Conservation (phyloP, 2,888 invertebrate species). For the Fissipunctia ypsillon region DNA sequence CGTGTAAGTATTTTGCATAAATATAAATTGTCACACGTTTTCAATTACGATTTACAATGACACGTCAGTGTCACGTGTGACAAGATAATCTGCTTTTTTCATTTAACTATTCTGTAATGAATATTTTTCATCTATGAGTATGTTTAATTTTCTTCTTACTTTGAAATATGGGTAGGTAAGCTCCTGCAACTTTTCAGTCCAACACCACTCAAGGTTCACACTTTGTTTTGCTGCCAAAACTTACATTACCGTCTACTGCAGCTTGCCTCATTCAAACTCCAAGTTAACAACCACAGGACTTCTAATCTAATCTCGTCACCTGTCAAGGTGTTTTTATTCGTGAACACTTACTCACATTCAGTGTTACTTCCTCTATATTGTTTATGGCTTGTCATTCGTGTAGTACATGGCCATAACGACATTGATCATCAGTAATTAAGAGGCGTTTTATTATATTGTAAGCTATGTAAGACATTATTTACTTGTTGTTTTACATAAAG, state of each 20-base stretch:
- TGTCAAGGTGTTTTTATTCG: slow-evolving; percentile 60
- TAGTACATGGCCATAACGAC: slow-evolving; percentile 43
- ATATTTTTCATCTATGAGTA: too few species aligned
- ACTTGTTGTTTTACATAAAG: slow-evolving; percentile 12
- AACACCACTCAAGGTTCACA: too few species aligned
- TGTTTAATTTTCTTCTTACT: too few species aligned
- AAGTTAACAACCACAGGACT: neutral
- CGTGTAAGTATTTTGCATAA: too few species aligned
- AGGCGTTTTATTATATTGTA: slow-evolving; percentile 12
- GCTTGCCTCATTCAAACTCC: slow-evolving; percentile 23
- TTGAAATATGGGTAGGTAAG: too few species aligned
- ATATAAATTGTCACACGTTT: too few species aligned
- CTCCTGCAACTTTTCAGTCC: too few species aligned
- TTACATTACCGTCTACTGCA: neutral
- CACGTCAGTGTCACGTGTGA: too few species aligned
- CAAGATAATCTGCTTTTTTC: too few species aligned
- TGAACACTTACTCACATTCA: slow-evolving; percentile 42
- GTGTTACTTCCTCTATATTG: slow-evolving; percentile 59
- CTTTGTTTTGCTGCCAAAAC: too few species aligned
- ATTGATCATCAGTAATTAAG: slow-evolving; percentile 42
- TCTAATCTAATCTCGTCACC: slow-evolving; percentile 52
- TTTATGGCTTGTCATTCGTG: slow-evolving; percentile 46
- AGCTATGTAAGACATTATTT: slow-evolving; percentile 2
- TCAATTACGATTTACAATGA: too few species aligned
- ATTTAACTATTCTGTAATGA: too few species aligned